Percentiles rank a stretch among this genome's conserved stretches.
phyloP scores from a whole-genome alignment of 2,113 vertebrate species.

The Ploceus nigricollis region DNA sequence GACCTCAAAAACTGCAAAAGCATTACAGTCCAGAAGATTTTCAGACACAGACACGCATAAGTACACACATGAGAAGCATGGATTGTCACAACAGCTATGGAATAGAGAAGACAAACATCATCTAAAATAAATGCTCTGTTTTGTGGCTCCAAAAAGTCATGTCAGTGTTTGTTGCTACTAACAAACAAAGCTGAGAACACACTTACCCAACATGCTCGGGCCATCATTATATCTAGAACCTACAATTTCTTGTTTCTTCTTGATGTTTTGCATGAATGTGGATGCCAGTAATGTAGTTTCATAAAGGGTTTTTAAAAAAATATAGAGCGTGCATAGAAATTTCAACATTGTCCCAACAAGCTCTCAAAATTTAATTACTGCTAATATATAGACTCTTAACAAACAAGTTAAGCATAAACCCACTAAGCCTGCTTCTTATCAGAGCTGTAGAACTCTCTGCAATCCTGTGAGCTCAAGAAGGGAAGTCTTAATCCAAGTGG shows the following conservation, averaged over 20 bases:
- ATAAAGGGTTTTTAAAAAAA: background rate
- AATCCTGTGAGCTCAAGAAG: background rate
- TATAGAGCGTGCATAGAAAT: background rate
- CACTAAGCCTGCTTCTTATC: background rate
- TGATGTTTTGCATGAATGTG: background rate
- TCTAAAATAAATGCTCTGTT: background rate
- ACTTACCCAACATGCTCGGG: background rate
- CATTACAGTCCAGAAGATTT: background rate
- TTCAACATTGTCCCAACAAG: background rate
- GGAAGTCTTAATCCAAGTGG: background rate
- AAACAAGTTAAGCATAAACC: background rate
- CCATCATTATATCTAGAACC: background rate
- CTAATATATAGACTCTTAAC: background rate
- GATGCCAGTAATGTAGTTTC: background rate
- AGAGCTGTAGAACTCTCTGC: background rate
- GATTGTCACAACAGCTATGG: background rate
- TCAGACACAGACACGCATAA: background rate
- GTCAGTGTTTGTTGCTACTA: background rate
- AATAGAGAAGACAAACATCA: background rate
- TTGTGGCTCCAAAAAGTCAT: background rate
- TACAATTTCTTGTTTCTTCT: background rate
- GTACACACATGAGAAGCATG: accelerated
- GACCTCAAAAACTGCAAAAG: accelerated
- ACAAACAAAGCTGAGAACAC: background rate
- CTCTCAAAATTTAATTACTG: background rate